A percentile compares a stretch with the other conserved stretches of the same genome.
These are phyloP conservation scores for Mormoops blainvillei DNA, from an alignment of 2,113 vertebrate species.

Conservation along the genomic window DNA sequence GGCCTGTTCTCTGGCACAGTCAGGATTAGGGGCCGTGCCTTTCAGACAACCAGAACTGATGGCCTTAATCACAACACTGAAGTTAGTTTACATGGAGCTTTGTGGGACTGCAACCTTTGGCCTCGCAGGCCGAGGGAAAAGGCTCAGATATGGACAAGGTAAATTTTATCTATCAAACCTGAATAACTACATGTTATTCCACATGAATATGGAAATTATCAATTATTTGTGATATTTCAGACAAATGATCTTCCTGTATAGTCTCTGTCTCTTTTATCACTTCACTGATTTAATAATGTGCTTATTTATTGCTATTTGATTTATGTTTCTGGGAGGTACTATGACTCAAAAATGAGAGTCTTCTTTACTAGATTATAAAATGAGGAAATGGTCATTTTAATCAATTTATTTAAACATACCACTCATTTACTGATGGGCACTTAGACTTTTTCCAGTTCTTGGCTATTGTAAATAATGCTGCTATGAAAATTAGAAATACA, in stretches of 20 bases:
- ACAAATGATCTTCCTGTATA: not conserved
- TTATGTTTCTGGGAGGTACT: not conserved
- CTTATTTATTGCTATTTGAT: not conserved
- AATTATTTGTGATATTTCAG: not conserved
- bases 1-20: no score
- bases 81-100: not conserved
- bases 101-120: not conserved
- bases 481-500: no score
- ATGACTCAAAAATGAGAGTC: not conserved
- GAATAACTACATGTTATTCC: not conserved
- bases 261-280: not conserved
- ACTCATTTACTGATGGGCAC: no score
- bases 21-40: not conserved
- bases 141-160: not conserved
- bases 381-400: not conserved
- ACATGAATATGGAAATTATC: not conserved
- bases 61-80: not conserved
- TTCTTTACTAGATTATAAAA: not conserved
- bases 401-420: not conserved
- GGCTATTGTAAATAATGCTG: no score
- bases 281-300: not conserved
- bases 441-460: no score
- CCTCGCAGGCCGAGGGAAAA: not conserved
- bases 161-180: not conserved
- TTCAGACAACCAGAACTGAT: not conserved